Percentiles rank a stretch among this genome's conserved stretches.
phyloP scores from a whole-genome alignment of 2,113 vertebrate species.

The Syngnathus floridae region DNA sequence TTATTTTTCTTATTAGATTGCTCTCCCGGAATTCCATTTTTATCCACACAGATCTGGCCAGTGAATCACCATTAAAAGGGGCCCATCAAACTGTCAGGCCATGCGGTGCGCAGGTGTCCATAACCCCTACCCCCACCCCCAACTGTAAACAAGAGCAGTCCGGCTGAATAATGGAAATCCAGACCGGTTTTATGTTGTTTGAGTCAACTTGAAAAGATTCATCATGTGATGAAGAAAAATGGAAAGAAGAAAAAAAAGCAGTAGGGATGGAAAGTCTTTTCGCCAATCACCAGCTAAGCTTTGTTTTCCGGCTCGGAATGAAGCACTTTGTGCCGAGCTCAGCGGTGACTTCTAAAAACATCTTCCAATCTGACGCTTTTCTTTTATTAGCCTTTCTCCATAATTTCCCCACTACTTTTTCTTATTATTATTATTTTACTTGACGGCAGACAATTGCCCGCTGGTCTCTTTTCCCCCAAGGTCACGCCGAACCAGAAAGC shows the following conservation, averaged over 20 bases:
- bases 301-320: constrained; percentile 59
- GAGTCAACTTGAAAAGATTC: constrained; percentile 63
- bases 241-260: constrained; percentile 22
- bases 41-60: constrained; percentile 70
- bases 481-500: constrained; percentile 43
- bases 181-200: constrained; percentile 63
- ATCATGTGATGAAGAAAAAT: constrained; percentile 42
- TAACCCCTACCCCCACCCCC: constrained; percentile 43
- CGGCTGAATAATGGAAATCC: constrained; percentile 65
- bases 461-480: constrained; percentile 53
- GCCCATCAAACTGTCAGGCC: constrained; percentile 72
- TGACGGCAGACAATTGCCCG: constrained; percentile 64
- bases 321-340: constrained; percentile 60
- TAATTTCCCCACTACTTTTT: constrained; percentile 58
- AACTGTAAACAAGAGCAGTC: constrained; percentile 68
- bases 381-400: constrained; percentile 57
- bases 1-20: constrained; percentile 73
- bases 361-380: constrained; percentile 62
- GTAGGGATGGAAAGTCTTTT: constrained; percentile 49
- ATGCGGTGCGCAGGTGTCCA: constrained; percentile 66
- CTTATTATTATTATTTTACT: constrained; percentile 53
- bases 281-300: constrained; percentile 58
- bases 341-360: constrained; percentile 59
- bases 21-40: constrained; percentile 74
- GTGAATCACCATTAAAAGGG: constrained; percentile 74